phyloP scores from a whole-genome alignment of 2,888 invertebrate species.

The Lycaena phlaeas region DNA sequence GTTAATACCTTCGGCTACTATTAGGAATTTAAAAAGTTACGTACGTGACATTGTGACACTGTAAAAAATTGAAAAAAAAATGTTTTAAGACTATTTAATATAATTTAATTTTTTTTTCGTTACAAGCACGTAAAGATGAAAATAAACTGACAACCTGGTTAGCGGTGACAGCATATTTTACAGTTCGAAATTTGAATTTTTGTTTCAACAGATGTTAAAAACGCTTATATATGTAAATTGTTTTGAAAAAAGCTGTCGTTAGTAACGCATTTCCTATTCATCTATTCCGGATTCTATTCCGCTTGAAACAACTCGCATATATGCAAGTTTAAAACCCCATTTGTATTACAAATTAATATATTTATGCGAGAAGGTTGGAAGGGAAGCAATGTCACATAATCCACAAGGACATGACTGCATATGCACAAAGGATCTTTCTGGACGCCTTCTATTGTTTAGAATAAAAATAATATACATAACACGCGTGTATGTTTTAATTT shows the following conservation, averaged over 20 bases:
- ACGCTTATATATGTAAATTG: too few relatives aligned
- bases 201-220: too few relatives aligned
- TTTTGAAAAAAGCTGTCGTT: too few relatives aligned
- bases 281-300: slow-evolving; percentile 10
- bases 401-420: slow-evolving; percentile 14
- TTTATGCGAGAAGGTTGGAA: slow-evolving; percentile 15
- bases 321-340: slow-evolving; percentile 14
- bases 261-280: neutral
- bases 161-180: too few relatives aligned
- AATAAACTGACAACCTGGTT: too few relatives aligned
- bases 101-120: too few relatives aligned
- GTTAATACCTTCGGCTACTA: slow-evolving; percentile 2
- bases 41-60: too few relatives aligned
- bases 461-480: neutral
- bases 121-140: too few relatives aligned
- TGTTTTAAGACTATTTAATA: too few relatives aligned
- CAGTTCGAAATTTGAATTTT: too few relatives aligned
- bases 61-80: too few relatives aligned
- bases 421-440: slow-evolving; percentile 8
- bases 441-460: neutral
- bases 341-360: slow-evolving; percentile 21
- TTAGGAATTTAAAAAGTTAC: neutral
- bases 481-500: too few relatives aligned
- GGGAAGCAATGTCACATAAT: slow-evolving; percentile 18
- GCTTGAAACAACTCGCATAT: slow-evolving; percentile 10